Evolutionary conservation across 2,888 invertebrate genomes (phyloP).

Genomic region (Endomychus coccineus): DNA sequence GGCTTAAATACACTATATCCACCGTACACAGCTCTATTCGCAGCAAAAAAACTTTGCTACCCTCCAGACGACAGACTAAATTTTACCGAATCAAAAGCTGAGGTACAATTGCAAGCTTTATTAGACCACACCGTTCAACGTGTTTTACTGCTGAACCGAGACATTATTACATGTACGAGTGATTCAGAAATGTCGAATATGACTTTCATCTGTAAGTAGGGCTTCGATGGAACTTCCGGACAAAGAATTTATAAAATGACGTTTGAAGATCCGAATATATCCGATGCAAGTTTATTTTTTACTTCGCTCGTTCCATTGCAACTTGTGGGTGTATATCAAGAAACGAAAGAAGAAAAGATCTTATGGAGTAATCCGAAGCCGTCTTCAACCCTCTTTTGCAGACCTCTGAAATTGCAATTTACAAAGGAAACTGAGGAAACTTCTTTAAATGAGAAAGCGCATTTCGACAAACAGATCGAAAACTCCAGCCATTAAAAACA

Average conservation of each 20-base stretch:
- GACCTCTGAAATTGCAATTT: slow-evolving; percentile 23
- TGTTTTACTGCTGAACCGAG: neutral
- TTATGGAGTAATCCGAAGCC: slow-evolving; percentile 24
- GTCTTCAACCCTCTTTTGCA: slow-evolving; percentile 21
- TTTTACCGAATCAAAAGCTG: neutral
- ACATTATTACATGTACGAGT: neutral
- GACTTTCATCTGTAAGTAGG: slow-evolving; percentile 26
- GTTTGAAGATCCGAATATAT: slow-evolving; percentile 15
- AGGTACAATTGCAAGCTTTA: slow-evolving; percentile 1
- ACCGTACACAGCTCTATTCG: neutral
- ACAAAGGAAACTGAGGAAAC: slow-evolving; percentile 18
- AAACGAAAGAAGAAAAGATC: slow-evolving; percentile 12
- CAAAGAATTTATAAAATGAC: slow-evolving; percentile 24
- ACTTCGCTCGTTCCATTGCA: slow-evolving; percentile 17
- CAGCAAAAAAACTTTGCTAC: neutral
- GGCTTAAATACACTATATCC: neutral
- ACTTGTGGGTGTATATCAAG: slow-evolving; percentile 3
- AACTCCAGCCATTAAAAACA: neutral
- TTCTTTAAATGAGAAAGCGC: slow-evolving; percentile 18
- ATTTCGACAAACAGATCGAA: slow-evolving; percentile 12
- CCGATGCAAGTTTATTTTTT: slow-evolving; percentile 27
- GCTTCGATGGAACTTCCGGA: slow-evolving; percentile 25
- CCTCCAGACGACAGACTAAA: neutral
- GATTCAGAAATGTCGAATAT: neutral
- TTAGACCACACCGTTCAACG: neutral